Evolutionary conservation across 2,888 invertebrate species (phyloP).

Genomic region (Desoria tigrina): DNA sequence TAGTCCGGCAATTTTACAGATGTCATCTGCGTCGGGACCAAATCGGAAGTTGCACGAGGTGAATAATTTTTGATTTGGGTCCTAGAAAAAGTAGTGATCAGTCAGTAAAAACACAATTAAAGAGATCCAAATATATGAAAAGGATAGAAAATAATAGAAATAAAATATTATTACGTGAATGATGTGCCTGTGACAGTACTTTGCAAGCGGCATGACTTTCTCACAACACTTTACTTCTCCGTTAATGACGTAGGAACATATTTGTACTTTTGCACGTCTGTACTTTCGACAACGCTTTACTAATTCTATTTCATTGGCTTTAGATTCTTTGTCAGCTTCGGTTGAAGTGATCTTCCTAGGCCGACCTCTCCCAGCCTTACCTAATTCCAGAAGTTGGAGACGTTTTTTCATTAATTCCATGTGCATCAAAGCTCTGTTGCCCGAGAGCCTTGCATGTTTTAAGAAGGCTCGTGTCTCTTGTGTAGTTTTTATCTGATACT

Average conservation of each 20-base stretch:
- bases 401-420: conserved; percentile 4
- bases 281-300: no score
- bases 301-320: no score
- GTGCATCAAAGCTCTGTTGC: background rate
- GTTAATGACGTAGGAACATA: background rate
- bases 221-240: background rate
- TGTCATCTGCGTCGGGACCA: conserved; percentile 6
- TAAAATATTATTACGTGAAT: background rate
- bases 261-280: no score
- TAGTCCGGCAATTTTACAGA: background rate
- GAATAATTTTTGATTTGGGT: background rate
- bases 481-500: background rate
- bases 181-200: conserved; percentile 2
- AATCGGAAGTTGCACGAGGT: background rate
- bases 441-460: background rate
- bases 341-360: no score
- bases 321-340: no score
- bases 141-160: background rate
- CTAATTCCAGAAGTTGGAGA: no score
- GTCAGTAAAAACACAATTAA: no score
- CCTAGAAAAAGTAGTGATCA: background rate
- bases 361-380: background rate
- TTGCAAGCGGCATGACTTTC: background rate
- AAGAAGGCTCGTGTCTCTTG: background rate
- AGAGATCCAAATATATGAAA: background rate